Conservation (phyloP, 2,113 vertebrate genomes). For the Callopanchax toddi region DNA sequence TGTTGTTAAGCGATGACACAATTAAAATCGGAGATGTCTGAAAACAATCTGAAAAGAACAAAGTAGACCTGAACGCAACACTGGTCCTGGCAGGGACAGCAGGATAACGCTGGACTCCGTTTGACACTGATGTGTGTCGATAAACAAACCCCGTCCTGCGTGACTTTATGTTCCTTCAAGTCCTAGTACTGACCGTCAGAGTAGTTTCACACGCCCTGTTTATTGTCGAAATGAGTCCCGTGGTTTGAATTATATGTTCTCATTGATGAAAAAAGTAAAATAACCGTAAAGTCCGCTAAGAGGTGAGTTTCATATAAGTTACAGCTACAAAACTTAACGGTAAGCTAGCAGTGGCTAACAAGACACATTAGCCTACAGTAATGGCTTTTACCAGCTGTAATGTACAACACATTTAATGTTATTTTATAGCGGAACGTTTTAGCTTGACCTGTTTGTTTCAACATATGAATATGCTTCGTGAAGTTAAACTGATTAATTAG, state of each 20-base stretch:
- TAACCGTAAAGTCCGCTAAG: slow-evolving; percentile 4
- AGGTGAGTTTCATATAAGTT: slow-evolving; percentile 61
- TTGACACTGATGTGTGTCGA: slow-evolving; percentile 29
- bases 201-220: not conserved
- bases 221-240: not conserved
- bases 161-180: slow-evolving; percentile 26
- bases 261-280: slow-evolving; percentile 29
- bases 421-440: not conserved
- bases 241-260: not conserved
- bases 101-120: slow-evolving; percentile 31
- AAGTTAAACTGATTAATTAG: slow-evolving; percentile 51
- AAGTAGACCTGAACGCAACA: slow-evolving; percentile 40
- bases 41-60: fast-evolving
- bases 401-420: not conserved
- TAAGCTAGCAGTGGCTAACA: slow-evolving; percentile 55
- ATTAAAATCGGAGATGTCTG: not conserved
- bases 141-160: slow-evolving; percentile 59
- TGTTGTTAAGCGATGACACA: not conserved
- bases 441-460: not conserved
- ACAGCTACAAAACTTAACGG: slow-evolving; percentile 22
- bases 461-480: not conserved
- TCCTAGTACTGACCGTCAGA: not conserved
- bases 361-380: not conserved
- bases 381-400: not conserved
- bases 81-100: slow-evolving; percentile 8